Percentiles rank a stretch among this genome's conserved stretches.
Evolutionary conservation across 2,113 vertebrate genomes (phyloP).

Genomic region (Microcebus ravelobensis): DNA sequence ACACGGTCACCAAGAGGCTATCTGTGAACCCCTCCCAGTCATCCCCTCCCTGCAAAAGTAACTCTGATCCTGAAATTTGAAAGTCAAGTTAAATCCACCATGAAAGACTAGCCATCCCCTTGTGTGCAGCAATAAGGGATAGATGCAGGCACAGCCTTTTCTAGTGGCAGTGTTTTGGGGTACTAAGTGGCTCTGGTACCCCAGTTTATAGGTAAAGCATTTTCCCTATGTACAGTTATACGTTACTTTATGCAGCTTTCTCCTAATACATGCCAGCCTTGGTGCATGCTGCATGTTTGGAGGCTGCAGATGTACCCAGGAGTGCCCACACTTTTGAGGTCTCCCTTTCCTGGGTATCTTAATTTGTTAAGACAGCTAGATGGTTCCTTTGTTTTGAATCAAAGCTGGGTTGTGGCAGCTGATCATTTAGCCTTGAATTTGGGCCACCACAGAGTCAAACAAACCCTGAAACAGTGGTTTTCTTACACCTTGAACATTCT

Average conservation of each 20-base stretch:
- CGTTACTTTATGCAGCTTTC: background rate
- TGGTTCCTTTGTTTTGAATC: background rate
- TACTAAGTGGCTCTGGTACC: background rate
- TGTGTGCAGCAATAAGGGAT: background rate
- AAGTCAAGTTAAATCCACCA: background rate
- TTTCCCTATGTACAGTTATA: background rate
- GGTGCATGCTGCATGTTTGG: background rate
- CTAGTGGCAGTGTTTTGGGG: background rate
- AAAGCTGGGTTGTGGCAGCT: background rate
- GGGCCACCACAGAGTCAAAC: background rate
- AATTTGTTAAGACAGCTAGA: background rate
- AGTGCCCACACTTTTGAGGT: background rate
- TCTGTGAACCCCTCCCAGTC: background rate
- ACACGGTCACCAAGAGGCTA: background rate
- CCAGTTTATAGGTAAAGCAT: background rate
- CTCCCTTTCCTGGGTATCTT: background rate
- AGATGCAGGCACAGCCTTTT: background rate
- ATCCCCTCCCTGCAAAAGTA: background rate
- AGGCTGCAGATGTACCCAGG: background rate
- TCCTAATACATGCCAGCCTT: background rate
- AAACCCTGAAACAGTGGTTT: background rate
- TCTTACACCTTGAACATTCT: background rate
- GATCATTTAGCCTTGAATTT: slow-evolving; percentile 24
- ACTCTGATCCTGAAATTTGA: background rate
- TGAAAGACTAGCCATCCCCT: background rate